These are phyloP conservation scores for Ellobius talpinus DNA, from an alignment of 2,113 vertebrate species.

Conservation along the genomic window DNA sequence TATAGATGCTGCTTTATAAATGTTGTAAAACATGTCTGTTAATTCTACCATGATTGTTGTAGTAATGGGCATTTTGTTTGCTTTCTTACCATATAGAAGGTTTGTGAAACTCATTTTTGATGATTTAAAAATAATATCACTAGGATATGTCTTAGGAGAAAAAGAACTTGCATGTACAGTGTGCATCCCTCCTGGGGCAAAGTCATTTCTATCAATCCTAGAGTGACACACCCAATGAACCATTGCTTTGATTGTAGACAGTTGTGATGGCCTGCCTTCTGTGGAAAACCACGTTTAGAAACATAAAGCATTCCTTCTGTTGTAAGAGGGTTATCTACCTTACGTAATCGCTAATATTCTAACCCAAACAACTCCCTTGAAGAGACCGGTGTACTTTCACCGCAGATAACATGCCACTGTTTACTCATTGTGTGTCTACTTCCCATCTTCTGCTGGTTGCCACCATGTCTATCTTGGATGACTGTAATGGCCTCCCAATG, in stretches of 20 bases:
- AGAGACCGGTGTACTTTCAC: neutral
- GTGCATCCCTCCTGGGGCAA: neutral
- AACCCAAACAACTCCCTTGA: neutral
- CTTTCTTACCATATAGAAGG: conserved; percentile 37
- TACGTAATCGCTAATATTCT: neutral
- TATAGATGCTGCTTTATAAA: neutral
- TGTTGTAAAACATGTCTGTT: neutral
- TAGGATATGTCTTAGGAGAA: neutral
- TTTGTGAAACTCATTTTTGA: conserved; percentile 26
- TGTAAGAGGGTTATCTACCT: neutral
- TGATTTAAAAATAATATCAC: neutral
- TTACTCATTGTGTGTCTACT: neutral
- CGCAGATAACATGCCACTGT: neutral
- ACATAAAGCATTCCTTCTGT: neutral
- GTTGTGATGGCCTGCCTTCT: conserved; percentile 1
- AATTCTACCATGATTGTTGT: neutral
- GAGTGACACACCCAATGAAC: neutral
- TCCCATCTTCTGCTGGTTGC: too few species aligned
- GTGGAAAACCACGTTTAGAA: neutral
- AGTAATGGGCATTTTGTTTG: conserved; percentile 18
- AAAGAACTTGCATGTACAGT: neutral
- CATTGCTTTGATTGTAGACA: neutral
- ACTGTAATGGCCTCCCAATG: neutral
- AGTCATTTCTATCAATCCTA: neutral
- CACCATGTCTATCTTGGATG: neutral